Evolutionary conservation across 1,140 invertebrate species (phyloP).

Genomic region (Chironomus tepperi): DNA sequence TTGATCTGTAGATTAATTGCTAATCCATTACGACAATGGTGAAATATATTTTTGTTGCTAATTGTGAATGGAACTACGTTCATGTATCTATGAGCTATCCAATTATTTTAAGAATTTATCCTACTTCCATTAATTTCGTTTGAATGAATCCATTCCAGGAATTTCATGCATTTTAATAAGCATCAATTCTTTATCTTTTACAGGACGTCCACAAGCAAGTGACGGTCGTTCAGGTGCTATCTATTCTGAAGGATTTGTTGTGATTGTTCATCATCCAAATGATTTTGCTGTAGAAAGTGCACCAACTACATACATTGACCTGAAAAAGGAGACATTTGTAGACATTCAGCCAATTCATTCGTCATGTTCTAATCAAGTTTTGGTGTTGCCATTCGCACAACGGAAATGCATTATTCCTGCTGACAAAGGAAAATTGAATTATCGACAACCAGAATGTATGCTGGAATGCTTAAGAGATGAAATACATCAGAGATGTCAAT

Average conservation of each 20-base stretch:
- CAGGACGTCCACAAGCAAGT: not conserved
- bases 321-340: not conserved
- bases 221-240: not conserved
- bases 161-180: no score
- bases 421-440: not conserved
- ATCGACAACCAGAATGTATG: slow-evolving; percentile 12
- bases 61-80: no score
- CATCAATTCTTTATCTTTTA: no score
- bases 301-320: not conserved
- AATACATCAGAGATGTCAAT: not conserved
- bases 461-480: not conserved
- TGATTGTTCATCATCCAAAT: not conserved
- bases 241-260: slow-evolving; percentile 18
- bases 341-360: not conserved
- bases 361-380: slow-evolving; percentile 4
- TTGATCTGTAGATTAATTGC: no score
- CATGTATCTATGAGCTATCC: no score
- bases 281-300: slow-evolving; percentile 10
- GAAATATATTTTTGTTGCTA: no score
- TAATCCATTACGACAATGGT: no score
- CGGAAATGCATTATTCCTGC: not conserved
- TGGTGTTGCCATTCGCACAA: not conserved
- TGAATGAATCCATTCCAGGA: no score
- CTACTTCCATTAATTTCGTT: no score
- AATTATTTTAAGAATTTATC: no score